A percentile compares a stretch with the other conserved stretches of the same genome.
Evolutionary conservation across 2,888 invertebrate genomes (phyloP).

Genomic region (Drosophila engyochracea): DNA sequence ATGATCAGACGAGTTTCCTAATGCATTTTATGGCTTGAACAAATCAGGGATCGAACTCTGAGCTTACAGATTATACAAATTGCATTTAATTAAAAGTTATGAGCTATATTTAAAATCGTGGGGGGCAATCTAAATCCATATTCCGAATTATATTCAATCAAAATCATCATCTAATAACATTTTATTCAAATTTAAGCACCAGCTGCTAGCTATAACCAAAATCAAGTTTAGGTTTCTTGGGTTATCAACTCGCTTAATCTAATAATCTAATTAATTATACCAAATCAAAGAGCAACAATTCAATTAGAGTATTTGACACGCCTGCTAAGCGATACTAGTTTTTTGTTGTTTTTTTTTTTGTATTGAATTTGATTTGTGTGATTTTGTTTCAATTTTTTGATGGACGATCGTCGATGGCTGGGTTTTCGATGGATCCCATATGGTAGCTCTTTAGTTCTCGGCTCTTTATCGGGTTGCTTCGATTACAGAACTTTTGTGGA

Average conservation of each 20-base stretch:
- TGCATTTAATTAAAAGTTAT: neutral
- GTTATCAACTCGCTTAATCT: neutral
- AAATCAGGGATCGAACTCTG: neutral
- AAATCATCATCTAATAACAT: neutral
- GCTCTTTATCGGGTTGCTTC: slow-evolving; percentile 44
- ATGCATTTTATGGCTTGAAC: neutral
- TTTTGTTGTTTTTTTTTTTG: neutral
- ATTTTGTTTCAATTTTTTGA: slow-evolving; percentile 14
- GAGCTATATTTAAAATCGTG: neutral
- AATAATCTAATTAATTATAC: neutral
- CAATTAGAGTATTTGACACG: slow-evolving; percentile 3
- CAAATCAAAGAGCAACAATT: neutral
- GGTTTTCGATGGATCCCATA: slow-evolving; percentile 39
- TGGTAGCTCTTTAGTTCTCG: slow-evolving; percentile 34
- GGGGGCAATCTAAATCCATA: neutral
- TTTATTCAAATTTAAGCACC: neutral
- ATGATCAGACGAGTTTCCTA: neutral
- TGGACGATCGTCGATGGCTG: slow-evolving; percentile 28
- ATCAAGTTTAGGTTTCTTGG: neutral
- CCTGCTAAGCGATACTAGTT: neutral
- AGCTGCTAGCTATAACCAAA: neutral
- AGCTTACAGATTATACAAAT: neutral
- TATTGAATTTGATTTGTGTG: slow-evolving; percentile 54
- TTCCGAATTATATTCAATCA: neutral
- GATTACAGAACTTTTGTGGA: slow-evolving; percentile 25